Conservation (phyloP, 2,113 vertebrate genomes). For the Scopus umbretta region DNA sequence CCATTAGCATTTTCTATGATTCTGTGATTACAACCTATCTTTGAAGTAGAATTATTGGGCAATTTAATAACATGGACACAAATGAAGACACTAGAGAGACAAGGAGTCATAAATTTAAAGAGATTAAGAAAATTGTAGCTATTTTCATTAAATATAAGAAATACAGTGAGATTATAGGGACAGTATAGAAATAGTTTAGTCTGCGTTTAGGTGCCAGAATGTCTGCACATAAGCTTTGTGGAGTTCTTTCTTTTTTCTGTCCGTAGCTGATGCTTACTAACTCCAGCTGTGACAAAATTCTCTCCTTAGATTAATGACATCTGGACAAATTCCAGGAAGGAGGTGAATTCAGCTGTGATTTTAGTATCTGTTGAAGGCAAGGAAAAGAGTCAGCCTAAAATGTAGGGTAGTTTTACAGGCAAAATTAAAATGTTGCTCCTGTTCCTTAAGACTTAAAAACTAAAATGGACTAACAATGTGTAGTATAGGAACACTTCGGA, state of each 20-base stretch:
- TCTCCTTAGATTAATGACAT: conserved; percentile 18
- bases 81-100: background rate
- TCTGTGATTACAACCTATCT: background rate
- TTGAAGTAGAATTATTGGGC: background rate
- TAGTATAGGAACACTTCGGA: background rate
- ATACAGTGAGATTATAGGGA: background rate
- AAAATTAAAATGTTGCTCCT: background rate
- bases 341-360: background rate
- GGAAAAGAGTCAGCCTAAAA: background rate
- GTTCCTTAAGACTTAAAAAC: background rate
- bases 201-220: conserved; percentile 19
- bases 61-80: background rate
- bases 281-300: conserved; percentile 38
- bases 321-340: background rate
- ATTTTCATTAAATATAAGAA: background rate
- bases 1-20: background rate
- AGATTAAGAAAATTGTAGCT: background rate
- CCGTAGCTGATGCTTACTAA: conserved; percentile 9
- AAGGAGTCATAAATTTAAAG: background rate
- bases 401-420: background rate
- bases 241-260: conserved; percentile 17
- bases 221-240: conserved; percentile 6
- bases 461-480: background rate
- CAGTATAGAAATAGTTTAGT: background rate
- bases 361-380: background rate